Conservation (phyloP, 2,888 invertebrate species). For the Mythimna impura region DNA sequence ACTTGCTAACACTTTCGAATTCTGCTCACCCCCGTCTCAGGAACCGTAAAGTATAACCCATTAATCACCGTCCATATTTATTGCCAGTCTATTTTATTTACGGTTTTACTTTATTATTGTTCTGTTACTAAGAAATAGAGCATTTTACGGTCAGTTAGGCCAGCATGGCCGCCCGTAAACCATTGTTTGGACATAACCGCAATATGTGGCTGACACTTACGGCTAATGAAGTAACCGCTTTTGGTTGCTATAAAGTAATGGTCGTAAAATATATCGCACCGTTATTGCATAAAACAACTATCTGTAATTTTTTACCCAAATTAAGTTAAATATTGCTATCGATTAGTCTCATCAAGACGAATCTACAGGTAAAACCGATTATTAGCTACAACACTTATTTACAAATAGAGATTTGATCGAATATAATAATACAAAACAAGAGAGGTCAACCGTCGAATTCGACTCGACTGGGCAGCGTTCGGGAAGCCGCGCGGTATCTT, state of each 20-base stretch:
- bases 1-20: neutral
- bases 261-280: conserved; percentile 45
- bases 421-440: no score
- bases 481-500: no score
- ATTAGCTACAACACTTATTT: no score
- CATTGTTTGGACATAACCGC: conserved; percentile 60
- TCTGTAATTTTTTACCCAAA: no score
- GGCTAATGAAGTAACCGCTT: conserved; percentile 58
- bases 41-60: conserved; percentile 20
- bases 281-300: no score
- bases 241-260: conserved; percentile 55
- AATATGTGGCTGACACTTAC: conserved; percentile 55
- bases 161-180: conserved; percentile 60
- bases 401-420: no score
- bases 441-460: no score
- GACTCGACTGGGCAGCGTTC: no score
- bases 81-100: conserved; percentile 48
- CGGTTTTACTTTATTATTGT: conserved; percentile 56
- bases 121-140: conserved; percentile 55
- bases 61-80: conserved; percentile 58
- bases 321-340: no score
- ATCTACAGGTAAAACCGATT: no score
- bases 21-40: neutral
- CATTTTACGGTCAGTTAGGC: conserved; percentile 59
- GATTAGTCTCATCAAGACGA: no score